phyloP scores from a whole-genome alignment of 2,888 invertebrate species.

The Cephus spinipes region DNA sequence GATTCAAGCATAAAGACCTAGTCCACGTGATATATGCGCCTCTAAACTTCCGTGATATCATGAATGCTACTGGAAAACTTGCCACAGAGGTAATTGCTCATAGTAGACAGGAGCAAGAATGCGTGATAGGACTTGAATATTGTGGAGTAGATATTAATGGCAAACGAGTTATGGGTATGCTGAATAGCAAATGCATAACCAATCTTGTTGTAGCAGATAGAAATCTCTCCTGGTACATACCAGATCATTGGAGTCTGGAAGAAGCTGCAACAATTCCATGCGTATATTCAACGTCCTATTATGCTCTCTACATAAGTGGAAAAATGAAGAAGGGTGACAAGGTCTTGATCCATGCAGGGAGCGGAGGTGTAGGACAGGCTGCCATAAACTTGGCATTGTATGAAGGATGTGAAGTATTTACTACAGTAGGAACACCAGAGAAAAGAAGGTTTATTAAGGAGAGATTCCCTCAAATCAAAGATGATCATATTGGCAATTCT shows the following conservation, averaged over 20 bases:
- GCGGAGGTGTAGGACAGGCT: constrained; percentile 77
- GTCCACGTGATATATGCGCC: constrained; percentile 79
- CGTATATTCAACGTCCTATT: constrained; percentile 73
- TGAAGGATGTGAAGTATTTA: constrained; percentile 72
- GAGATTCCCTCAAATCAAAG: constrained; percentile 70
- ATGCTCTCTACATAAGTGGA: constrained; percentile 72
- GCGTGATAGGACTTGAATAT: constrained; percentile 78
- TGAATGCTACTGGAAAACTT: constrained; percentile 93
- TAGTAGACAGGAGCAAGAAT: constrained; percentile 74
- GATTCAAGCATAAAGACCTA: constrained; percentile 43
- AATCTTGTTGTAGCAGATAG: constrained; percentile 68
- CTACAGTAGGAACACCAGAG: constrained; percentile 72
- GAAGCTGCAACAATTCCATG: constrained; percentile 77
- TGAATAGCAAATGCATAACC: constrained; percentile 67
- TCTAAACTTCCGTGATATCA: constrained; percentile 94
- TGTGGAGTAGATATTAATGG: constrained; percentile 71
- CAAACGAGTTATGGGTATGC: constrained; percentile 67
- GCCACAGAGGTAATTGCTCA: constrained; percentile 83
- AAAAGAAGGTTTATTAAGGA: constrained; percentile 71
- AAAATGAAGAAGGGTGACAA: constrained; percentile 67
- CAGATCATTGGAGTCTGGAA: constrained; percentile 72
- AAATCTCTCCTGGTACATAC: constrained; percentile 70
- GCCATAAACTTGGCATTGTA: constrained; percentile 74
- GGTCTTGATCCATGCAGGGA: constrained; percentile 64
- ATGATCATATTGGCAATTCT: constrained; percentile 85